Evolutionary conservation across 2,113 vertebrate species (phyloP).

Genomic region (Seriola rivoliana): DNA sequence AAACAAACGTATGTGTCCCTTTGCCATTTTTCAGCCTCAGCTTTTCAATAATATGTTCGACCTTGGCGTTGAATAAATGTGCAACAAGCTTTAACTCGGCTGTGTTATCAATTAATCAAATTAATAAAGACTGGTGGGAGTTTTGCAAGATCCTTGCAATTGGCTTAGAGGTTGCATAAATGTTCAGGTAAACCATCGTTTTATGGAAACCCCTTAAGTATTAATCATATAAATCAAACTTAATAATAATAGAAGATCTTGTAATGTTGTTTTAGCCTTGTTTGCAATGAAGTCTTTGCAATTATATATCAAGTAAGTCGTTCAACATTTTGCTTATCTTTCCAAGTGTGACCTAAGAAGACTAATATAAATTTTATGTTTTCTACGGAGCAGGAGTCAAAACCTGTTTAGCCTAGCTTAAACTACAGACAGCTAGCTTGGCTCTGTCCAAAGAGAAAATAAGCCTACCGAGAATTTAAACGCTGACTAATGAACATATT

Average conservation of each 20-base stretch:
- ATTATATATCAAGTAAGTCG: constrained; percentile 13
- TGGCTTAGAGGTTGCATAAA: constrained; percentile 49
- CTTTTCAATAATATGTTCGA: constrained; percentile 79
- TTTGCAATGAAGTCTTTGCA: constrained; percentile 24
- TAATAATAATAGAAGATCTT: constrained; percentile 45
- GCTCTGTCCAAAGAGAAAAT: constrained; percentile 12
- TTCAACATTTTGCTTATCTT: constrained; percentile 14
- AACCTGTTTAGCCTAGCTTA: constrained; percentile 19
- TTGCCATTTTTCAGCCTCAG: constrained; percentile 81
- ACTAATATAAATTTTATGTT: constrained; percentile 20
- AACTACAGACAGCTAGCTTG: neutral
- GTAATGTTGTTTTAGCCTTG: constrained; percentile 32
- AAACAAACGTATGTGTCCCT: constrained; percentile 83
- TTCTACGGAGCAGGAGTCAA: constrained; percentile 10
- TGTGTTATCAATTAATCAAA: constrained; percentile 77
- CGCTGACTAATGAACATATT: constrained; percentile 5
- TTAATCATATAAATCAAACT: constrained; percentile 58
- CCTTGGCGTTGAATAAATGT: constrained; percentile 76
- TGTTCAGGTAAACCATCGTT: constrained; percentile 55
- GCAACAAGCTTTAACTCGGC: constrained; percentile 47
- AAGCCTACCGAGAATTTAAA: neutral
- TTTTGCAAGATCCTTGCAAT: constrained; percentile 39
- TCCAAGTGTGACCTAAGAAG: constrained; percentile 14
- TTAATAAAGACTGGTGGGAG: constrained; percentile 53
- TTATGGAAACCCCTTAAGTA: constrained; percentile 58